Conservation (phyloP, 23 tunicate species). For the Trididemnum clinides region DNA sequence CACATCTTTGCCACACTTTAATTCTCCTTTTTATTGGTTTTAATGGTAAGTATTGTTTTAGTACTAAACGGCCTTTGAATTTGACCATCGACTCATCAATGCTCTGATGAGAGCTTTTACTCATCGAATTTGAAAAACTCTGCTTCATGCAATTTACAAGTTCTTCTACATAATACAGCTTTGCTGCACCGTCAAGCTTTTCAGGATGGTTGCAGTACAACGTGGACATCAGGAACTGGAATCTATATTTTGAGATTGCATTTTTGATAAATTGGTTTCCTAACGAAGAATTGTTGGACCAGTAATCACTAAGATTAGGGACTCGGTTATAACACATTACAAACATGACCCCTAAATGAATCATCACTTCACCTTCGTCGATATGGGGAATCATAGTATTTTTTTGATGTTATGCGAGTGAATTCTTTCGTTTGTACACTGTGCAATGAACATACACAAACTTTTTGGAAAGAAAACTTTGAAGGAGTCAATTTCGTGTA, state of each 20-base stretch:
- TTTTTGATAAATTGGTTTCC: slow-evolving; percentile 27
- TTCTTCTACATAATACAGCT: slow-evolving; percentile 19
- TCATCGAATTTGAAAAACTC: slow-evolving; percentile 11
- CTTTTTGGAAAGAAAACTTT: slow-evolving; percentile 24
- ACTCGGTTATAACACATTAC: slow-evolving; percentile 20
- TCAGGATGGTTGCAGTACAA: slow-evolving; percentile 23
- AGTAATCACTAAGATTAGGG: slow-evolving; percentile 26
- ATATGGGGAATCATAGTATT: slow-evolving; percentile 23
- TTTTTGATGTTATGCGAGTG: slow-evolving; percentile 9
- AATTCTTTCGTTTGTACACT: slow-evolving; percentile 27
- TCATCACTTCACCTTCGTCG: slow-evolving; percentile 18
- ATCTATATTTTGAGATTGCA: slow-evolving; percentile 14
- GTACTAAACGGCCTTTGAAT: slow-evolving; percentile 23
- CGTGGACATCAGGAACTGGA: slow-evolving; percentile 11
- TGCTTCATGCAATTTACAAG: slow-evolving; percentile 15
- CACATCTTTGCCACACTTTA: slow-evolving; percentile 29
- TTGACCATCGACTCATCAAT: slow-evolving; percentile 35
- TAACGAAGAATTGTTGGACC: slow-evolving; percentile 17
- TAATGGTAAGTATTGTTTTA: slow-evolving; percentile 18
- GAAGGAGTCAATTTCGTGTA: slow-evolving; percentile 19
- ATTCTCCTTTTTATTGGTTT: slow-evolving; percentile 27
- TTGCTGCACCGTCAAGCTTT: slow-evolving; percentile 22
- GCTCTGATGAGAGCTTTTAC: slow-evolving; percentile 24
- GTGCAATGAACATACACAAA: slow-evolving; percentile 21
- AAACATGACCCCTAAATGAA: slow-evolving; percentile 14